Percentiles rank a stretch among this genome's conserved stretches.
Conservation (phyloP, 2,113 vertebrate species). For the Leptosomus discolor region DNA sequence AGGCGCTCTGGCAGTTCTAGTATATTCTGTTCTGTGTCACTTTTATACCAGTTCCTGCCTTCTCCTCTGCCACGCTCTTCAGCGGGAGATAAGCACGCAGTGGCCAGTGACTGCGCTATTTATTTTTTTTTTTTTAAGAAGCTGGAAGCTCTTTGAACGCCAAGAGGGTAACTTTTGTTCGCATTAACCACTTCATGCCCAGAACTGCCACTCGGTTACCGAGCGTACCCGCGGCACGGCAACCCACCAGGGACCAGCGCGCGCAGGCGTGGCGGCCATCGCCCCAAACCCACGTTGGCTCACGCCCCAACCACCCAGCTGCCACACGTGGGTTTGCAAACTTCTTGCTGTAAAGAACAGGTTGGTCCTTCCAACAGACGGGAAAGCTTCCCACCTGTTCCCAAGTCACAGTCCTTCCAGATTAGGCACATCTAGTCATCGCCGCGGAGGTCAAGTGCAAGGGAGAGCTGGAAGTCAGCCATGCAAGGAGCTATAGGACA, state of each 20-base stretch:
- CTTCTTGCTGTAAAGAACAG: background rate
- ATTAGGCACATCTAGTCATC: background rate
- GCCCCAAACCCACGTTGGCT: accelerated
- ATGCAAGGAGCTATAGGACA: background rate
- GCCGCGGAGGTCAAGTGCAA: background rate
- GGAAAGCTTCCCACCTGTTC: background rate
- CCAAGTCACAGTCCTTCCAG: background rate
- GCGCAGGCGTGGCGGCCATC: accelerated
- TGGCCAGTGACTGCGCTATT: background rate
- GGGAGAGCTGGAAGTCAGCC: background rate
- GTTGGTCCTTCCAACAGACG: background rate
- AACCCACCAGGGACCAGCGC: accelerated
- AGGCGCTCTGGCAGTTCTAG: background rate
- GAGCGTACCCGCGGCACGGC: accelerated
- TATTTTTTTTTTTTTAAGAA: background rate
- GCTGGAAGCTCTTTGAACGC: background rate
- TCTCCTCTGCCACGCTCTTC: background rate
- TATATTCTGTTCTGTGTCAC: background rate
- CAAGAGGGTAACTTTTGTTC: background rate
- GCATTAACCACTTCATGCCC: background rate
- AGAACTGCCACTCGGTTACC: accelerated
- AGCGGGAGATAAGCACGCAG: background rate
- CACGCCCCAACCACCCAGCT: background rate
- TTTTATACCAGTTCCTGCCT: accelerated
- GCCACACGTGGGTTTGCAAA: accelerated